Conservation (phyloP, 2,113 vertebrate genomes). For the Megaleporinus macrocephalus region DNA sequence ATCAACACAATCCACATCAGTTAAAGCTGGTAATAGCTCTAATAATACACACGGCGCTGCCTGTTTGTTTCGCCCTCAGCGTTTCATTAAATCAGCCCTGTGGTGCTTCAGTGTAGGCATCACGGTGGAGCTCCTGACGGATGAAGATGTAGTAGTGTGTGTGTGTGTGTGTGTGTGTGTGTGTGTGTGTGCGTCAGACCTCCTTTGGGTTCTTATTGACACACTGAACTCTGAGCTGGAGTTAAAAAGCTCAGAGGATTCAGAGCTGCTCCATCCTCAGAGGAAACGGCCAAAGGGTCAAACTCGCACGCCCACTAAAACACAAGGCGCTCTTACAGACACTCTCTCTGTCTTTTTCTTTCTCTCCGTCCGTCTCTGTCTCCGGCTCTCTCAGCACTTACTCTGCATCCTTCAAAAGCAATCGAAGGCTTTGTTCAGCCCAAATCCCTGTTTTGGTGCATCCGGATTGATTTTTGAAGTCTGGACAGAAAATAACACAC, state of each 20-base stretch:
- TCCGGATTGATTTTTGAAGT: no score
- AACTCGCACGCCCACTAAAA: slow-evolving; percentile 21
- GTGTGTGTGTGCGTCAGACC: neutral
- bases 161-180: neutral
- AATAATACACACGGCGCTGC: no score
- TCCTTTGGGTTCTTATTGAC: slow-evolving; percentile 36
- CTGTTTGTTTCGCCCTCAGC: neutral
- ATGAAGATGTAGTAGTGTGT: neutral
- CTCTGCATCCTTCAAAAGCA: neutral
- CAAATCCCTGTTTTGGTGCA: no score
- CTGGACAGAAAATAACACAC: no score
- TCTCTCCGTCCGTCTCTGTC: neutral
- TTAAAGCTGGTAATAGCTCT: neutral
- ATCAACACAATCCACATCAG: neutral
- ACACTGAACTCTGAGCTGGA: slow-evolving; percentile 41
- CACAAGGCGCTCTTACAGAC: neutral
- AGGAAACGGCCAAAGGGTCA: slow-evolving; percentile 37
- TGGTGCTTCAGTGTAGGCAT: neutral
- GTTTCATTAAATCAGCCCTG: neutral
- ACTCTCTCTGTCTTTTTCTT: neutral
- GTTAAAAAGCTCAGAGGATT: slow-evolving; percentile 42
- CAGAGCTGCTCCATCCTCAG: slow-evolving; percentile 6
- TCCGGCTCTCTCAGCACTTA: no score
- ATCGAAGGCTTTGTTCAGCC: no score
- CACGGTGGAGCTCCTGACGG: neutral